Conservation (phyloP, 2,113 vertebrate species). For the Ivindomyrus marchei region DNA sequence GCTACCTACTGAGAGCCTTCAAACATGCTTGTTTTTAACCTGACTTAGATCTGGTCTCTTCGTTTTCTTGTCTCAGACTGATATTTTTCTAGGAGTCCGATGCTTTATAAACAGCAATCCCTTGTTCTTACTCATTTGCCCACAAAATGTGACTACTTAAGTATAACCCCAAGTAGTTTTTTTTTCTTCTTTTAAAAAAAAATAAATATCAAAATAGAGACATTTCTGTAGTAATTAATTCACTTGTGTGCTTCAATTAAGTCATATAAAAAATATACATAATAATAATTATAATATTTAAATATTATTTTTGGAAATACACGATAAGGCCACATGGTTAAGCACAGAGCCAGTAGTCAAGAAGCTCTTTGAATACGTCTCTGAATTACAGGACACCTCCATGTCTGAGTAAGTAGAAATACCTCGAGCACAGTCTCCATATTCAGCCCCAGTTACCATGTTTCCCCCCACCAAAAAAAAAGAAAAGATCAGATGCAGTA, state of each 20-base stretch:
- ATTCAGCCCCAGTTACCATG: background rate
- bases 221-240: background rate
- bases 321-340: background rate
- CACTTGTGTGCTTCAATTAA: conserved; percentile 10
- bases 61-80: background rate
- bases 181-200: background rate
- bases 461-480: background rate
- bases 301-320: background rate
- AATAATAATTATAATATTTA: background rate
- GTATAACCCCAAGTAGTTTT: background rate
- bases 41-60: background rate
- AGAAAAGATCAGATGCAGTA: background rate
- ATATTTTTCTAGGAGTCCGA: background rate
- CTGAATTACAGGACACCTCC: background rate
- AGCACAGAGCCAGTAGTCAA: background rate
- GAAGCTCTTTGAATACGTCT: background rate
- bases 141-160: conserved; percentile 1
- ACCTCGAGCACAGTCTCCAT: background rate
- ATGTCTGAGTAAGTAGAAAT: background rate
- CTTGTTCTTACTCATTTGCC: background rate
- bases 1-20: background rate
- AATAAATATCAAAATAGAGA: background rate
- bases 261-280: background rate
- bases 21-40: background rate
- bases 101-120: background rate